Evolutionary conservation across 1,140 invertebrate species (phyloP), one percentile per base, ranked within the genome.

Genomic region (Phymorhynchus buccinoides): DNA sequence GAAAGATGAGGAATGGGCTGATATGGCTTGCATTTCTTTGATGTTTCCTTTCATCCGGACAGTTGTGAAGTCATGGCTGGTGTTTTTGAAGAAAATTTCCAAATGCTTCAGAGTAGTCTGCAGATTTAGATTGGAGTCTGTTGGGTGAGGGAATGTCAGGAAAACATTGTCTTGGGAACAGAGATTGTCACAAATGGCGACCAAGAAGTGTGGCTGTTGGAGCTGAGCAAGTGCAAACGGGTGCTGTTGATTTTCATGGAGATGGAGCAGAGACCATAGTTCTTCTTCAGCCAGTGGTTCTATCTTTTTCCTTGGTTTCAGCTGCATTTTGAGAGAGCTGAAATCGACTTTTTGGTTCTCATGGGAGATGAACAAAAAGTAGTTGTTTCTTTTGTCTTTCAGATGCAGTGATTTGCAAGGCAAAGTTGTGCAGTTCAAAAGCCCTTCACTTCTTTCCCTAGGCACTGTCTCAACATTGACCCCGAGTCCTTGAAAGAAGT

Each of bases 231-330:
- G 77, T 7, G 41, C 3, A 41, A 79, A 79, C 1, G 77, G 77
- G 77, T 48, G 41, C 41, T 48, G 27, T 6, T 32, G 77, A n/a
- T 79, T 2, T 52, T 79, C 42, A 56, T 7, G 27, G 27, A 79
- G 41, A 16, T 18, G 41, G 27, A 56, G 44, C 44, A 79, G 12
- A 79, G 77, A 79, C 77, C 41, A 52, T 1, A 79, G 77, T 52
- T 79, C 77, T 56, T 79, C 42, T 48, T 14, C 32, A n/a, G 48
- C 77, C 30, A 79, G 44, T 30, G 77, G 77, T 1, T 14, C 22
- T 4, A 79, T 79, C 77, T 79, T 79, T 35, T 79, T 79, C n/a
- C 42, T 79, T 1, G 77, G 77, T 30, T 79, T 79, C 14, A 79
- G 77, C 77, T 52, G 42, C 44, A 4, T 79, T 30, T 79, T 79